Evolutionary conservation across 2,888 invertebrate genomes (phyloP), one percentile per base, ranked within the genome.

Genomic region (Augochlorella aurata): DNA sequence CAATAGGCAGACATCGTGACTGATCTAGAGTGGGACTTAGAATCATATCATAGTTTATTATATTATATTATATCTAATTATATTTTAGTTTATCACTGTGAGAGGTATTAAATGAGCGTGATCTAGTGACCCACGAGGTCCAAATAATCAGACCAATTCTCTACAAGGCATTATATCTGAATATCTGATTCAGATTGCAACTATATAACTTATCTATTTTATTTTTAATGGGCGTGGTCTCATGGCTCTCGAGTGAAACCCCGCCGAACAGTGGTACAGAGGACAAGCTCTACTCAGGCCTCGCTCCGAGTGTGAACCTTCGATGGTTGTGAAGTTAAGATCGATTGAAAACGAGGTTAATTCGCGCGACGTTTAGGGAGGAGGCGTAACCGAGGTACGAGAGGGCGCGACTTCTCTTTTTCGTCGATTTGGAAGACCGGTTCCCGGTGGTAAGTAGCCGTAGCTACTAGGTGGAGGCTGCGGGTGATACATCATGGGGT

Each of bases 401-500:
- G 70, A 16, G 49, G 16, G 66, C 76, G 54, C 85, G 82, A 82
- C 79, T 85, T 81, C 58, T 72, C 76, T 69, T 71, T 75, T 83
- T 86, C 79, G 82, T 85, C 84, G 76, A 71, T 74, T 49, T 58
- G 67, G 70, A 74, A 73, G 74, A 47, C 81, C 84, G 71, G 73
- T 88, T 82, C 79, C 79, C 66, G 74, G 80, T 82, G 81, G 88
- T 89, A 89, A 90, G 90, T 90, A 89, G 89, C 85, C 80, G 70
- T 61, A 74, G 86, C 85, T 84, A 86, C 86, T 81, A 86, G 80
- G 79, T 79, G 85, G 85, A 86, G 85, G 83, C 86, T 85, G 82
- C 81, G 87, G 83, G 89, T 88, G 90, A 91, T 91, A 91, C 91
- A 91, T 91, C 91, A 91, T 88, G 83, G 85, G 88, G 88, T 90